phyloP scores from a whole-genome alignment of 2,113 vertebrate species.

The Melanerpes formicivorus region DNA sequence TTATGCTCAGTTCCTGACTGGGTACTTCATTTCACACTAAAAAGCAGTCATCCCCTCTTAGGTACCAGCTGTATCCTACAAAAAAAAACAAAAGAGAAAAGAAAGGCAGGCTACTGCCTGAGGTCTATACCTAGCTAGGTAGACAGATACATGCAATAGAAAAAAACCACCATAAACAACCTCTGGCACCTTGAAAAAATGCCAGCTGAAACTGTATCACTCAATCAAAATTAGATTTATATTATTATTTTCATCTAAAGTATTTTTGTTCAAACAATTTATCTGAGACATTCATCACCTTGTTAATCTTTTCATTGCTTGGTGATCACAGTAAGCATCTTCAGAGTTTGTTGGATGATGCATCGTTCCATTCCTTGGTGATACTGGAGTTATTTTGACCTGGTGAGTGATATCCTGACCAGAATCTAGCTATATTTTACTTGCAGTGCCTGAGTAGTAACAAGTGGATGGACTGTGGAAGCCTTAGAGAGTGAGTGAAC shows the following conservation, averaged over 20 bases:
- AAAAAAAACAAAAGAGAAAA: neutral
- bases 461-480: slow-evolving; percentile 2
- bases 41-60: slow-evolving; percentile 28
- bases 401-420: neutral
- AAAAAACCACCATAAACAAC: neutral
- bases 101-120: neutral
- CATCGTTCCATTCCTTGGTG: neutral
- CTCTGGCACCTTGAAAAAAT: neutral
- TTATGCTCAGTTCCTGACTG: slow-evolving; percentile 59
- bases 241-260: neutral
- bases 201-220: neutral
- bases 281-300: neutral
- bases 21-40: slow-evolving; percentile 59
- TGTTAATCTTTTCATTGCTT: neutral
- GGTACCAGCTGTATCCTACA: neutral
- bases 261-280: neutral
- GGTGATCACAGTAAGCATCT: neutral
- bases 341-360: slow-evolving; percentile 14
- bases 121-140: neutral
- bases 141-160: neutral
- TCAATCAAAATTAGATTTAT: neutral
- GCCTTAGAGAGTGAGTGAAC: neutral
- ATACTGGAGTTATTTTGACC: neutral
- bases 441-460: slow-evolving; percentile 21
- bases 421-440: neutral